Conservation (phyloP, 1,140 invertebrate species). For the Himalopsyche phryganea region DNA sequence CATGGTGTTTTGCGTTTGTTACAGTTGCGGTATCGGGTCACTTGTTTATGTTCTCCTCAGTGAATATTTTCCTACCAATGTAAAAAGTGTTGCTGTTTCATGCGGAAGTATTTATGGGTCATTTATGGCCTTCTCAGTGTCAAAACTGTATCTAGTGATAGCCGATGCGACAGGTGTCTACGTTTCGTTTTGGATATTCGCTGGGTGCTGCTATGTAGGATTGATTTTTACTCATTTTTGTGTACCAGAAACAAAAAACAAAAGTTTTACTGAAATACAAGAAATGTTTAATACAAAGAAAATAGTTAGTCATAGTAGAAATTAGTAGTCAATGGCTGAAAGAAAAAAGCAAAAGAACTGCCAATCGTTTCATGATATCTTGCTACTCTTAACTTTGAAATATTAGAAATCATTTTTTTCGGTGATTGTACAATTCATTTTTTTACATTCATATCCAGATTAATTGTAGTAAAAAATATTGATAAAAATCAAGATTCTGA, state of each 20-base stretch:
- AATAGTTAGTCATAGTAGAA: no score
- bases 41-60: slow-evolving; percentile 59
- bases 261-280: slow-evolving; percentile 47
- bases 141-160: slow-evolving; percentile 53
- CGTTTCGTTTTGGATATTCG: slow-evolving; percentile 60
- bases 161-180: slow-evolving; percentile 50
- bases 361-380: no score
- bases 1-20: slow-evolving; percentile 41
- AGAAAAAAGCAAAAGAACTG: no score
- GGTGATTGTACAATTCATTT: no score
- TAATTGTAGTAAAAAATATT: no score
- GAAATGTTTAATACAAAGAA: slow-evolving; percentile 33
- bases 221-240: slow-evolving; percentile 42
- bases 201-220: slow-evolving; percentile 47
- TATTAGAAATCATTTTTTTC: no score
- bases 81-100: slow-evolving; percentile 50
- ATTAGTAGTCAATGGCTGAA: neutral
- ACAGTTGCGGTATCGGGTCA: slow-evolving; percentile 53
- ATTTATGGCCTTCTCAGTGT: slow-evolving; percentile 57
- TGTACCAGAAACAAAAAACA: slow-evolving; percentile 51
- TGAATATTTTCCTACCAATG: slow-evolving; percentile 56
- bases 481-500: no score
- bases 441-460: no score
- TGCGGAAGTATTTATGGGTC: slow-evolving; percentile 44
- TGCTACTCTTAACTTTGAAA: no score